These are phyloP conservation scores for Dunckerocampus dactyliophorus DNA, from an alignment of 2,113 vertebrate genomes.

Conservation along the genomic window DNA sequence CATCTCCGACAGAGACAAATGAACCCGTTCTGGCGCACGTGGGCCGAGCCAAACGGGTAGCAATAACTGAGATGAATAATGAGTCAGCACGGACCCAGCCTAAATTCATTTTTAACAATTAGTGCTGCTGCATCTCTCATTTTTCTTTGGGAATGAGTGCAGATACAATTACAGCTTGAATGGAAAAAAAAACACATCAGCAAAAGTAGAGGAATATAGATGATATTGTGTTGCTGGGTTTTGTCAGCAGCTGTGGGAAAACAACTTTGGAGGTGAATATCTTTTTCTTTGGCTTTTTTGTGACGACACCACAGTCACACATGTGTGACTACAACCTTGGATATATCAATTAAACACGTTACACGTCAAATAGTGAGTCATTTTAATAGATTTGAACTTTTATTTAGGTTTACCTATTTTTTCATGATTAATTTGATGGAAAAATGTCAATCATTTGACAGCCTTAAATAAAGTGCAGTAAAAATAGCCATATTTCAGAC, in stretches of 20 bases:
- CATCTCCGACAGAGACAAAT: slow-evolving; percentile 74
- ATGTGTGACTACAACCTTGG: too few species aligned
- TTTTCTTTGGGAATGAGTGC: slow-evolving; percentile 63
- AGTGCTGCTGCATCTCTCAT: slow-evolving; percentile 62
- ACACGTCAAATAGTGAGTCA: too few species aligned
- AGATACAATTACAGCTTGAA: slow-evolving; percentile 62
- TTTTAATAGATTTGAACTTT: too few species aligned
- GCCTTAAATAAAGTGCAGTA: too few species aligned
- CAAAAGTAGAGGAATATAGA: slow-evolving; percentile 56
- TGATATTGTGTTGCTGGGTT: slow-evolving; percentile 57
- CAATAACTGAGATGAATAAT: slow-evolving; percentile 73
- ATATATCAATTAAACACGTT: too few species aligned
- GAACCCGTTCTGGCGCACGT: slow-evolving; percentile 65
- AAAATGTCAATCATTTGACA: too few species aligned
- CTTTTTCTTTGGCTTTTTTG: too few species aligned
- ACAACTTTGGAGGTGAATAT: slow-evolving; percentile 1
- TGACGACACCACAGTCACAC: too few species aligned
- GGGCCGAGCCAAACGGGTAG: slow-evolving; percentile 70
- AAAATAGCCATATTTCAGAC: too few species aligned
- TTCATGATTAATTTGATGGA: too few species aligned
- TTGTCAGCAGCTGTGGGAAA: slow-evolving; percentile 30
- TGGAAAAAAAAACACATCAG: slow-evolving; percentile 37
- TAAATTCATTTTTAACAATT: slow-evolving; percentile 76
- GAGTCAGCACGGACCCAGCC: slow-evolving; percentile 49
- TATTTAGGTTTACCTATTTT: too few species aligned